Evolutionary conservation across 2,797 vertebrate genomes (phyloP), one percentile per base, ranked within the genome.

Genomic region (Okamejei kenojei): DNA sequence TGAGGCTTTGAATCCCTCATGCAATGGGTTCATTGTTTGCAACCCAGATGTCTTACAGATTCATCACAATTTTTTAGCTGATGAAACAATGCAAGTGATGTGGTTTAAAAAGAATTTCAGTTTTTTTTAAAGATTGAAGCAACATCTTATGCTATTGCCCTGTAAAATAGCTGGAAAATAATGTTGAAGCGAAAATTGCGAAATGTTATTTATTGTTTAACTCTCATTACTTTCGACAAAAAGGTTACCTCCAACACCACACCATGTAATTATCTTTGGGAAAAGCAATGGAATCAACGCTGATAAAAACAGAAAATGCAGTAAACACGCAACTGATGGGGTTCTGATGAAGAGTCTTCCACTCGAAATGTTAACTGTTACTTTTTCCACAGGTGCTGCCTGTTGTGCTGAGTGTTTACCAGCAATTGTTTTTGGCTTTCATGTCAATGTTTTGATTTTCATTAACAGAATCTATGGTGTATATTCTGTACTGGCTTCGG

Each of bases 41-140:
- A 93, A 63, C 93, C 63, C 78, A 93, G 82, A 93, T 81, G 78
- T 93, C 82, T 45, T 82, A 73, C 78, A 93, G 81, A 79, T 68
- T 63, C 77, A 68, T 93, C 93, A 82, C 32, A 74, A 68, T 45
- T 76, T 92, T 92, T 74, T 23, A 92, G 71, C 45, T 92, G 23
- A 76, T 45, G 90, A 92, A 81, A 77, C 73, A 58, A 15, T 78
- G 61, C 79, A 81, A 81, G 63, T 93, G 63, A 93, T 81, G 82
- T 79, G 93, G 68, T 92, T 76, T 74, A 76, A 81, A 71, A 78
- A 45, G 32, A 81, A 78, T 80, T 29, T 79, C 58, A 35, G 76
- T 74, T 93, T 84, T 71, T 76, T 35, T 21, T 90, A 17, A 65
- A 91, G 6, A n/a, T 79, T 80, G 74, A 77, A 93, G 35, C 29